phyloP scores from a whole-genome alignment of 2,113 vertebrate genomes.

The Megaptera novaeangliae region DNA sequence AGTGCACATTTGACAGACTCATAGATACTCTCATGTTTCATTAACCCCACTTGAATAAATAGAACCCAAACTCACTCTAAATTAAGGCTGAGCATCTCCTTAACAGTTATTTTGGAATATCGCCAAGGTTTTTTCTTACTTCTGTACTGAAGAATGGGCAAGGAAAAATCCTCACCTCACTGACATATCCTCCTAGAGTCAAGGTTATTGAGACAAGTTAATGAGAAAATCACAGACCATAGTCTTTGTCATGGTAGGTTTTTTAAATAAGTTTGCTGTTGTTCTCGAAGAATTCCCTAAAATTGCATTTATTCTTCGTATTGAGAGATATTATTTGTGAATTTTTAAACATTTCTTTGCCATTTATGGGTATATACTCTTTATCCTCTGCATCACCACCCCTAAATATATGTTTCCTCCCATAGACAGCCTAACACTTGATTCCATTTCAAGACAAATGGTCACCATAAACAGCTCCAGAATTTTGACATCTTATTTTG shows the following conservation, averaged over 20 bases:
- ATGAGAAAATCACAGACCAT: slow-evolving; percentile 15
- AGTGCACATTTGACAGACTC: background rate
- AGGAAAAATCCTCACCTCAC: background rate
- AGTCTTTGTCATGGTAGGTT: background rate
- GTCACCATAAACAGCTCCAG: background rate
- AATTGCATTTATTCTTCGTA: background rate
- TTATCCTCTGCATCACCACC: background rate
- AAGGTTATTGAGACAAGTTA: background rate
- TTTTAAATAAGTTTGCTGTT: background rate
- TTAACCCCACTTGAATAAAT: background rate
- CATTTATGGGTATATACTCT: background rate
- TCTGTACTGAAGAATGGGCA: background rate
- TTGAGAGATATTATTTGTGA: background rate
- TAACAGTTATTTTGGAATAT: background rate
- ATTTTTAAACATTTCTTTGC: background rate
- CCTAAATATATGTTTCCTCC: background rate
- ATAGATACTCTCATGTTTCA: background rate
- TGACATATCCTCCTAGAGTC: background rate
- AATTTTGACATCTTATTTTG: background rate
- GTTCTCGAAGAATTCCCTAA: background rate
- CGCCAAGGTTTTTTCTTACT: background rate
- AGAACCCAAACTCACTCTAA: background rate
- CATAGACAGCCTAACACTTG: background rate
- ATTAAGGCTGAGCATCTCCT: background rate
- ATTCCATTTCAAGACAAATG: background rate